These are phyloP conservation scores for Apamea epomidion DNA, from an alignment of 2,888 invertebrate species.

Conservation along the genomic window DNA sequence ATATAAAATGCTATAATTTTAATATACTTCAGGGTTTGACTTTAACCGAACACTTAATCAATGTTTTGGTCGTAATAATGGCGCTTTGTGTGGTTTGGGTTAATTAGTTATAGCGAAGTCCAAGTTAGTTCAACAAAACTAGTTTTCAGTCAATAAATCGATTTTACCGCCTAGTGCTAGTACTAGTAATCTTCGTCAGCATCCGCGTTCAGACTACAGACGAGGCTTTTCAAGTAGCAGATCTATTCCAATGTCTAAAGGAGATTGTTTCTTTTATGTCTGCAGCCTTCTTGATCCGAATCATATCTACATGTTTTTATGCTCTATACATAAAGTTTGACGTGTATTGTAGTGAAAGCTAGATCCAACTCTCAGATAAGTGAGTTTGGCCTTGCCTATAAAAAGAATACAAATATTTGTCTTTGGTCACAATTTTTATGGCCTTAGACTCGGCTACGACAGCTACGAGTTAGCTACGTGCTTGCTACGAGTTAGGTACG, in stretches of 20 bases:
- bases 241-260: constrained; percentile 36
- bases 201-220: constrained; percentile 52
- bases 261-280: constrained; percentile 55
- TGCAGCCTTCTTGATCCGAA: constrained; percentile 45
- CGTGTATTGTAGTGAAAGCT: constrained; percentile 40
- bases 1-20: constrained; percentile 42
- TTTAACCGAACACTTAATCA: constrained; percentile 21
- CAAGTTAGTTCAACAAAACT: constrained; percentile 23
- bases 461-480: constrained; percentile 21
- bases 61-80: constrained; percentile 8
- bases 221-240: constrained; percentile 58
- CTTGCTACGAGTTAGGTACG: constrained; percentile 21
- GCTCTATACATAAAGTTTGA: constrained; percentile 43
- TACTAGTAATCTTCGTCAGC: constrained; percentile 50
- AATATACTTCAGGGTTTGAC: constrained; percentile 14
- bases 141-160: constrained; percentile 43
- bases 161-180: constrained; percentile 26
- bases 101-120: constrained; percentile 18
- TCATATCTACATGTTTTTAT: constrained; percentile 57
- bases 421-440: constrained; percentile 19
- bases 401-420: constrained; percentile 33
- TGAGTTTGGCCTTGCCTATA: constrained; percentile 23
- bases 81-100: constrained; percentile 1
- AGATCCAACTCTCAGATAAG: constrained; percentile 52
- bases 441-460: constrained; percentile 28